Base-by-base conservation (phyloP, 2,888 invertebrate genomes). In the Lasius platythorax region DNA sequence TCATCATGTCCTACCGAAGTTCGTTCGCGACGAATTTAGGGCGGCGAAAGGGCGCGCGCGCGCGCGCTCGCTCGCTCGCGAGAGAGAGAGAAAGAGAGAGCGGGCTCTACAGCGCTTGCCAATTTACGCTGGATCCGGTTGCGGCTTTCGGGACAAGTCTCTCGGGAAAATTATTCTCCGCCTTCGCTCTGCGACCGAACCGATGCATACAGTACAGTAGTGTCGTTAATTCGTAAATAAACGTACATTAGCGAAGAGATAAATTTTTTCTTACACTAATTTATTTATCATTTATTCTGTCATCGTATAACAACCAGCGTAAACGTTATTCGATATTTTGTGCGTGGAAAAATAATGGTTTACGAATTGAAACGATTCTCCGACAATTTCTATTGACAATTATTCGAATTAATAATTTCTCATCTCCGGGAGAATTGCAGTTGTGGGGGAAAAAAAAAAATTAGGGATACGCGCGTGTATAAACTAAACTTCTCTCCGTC, bases 81-180 rank as follows among this genome's bases (percentile, higher is more conserved):
- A 23, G 23, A 23, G 23, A 23, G 23, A 23, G 23, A 23, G 23
- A 23, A 0, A 37, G 15, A 11, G 58, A 30, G 12, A 15, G 8
- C 6, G 6, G 6, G 4, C n/a, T 53, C 8, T 70, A 70, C 61
- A 70, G 46, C 61, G 23, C 46, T 79, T 79, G 46, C 58, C 70
- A 61, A 79, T 79, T 53, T 61, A 79, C 64, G 58, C 30, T 23
- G 64, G 23, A 2, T 56, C 1, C 23, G 68, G 68, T 43, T 43
- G 58, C 43, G 78, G 43, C 18, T 79, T 79, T 40, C 23, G 30
- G 15, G 56, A 40, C 40, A 23, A n/a, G 15, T 53, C 66, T 28
- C 46, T 18, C n/a, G 61, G 58, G 37, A 50, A 33, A 46, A 37
- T 43, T 15, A n/a, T n/a, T 58, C 33, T 61, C 46, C 15, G 33